These are phyloP conservation scores for Lamellibrachia luymesi DNA, from an alignment of 1,140 invertebrate species.

Conservation along the genomic window DNA sequence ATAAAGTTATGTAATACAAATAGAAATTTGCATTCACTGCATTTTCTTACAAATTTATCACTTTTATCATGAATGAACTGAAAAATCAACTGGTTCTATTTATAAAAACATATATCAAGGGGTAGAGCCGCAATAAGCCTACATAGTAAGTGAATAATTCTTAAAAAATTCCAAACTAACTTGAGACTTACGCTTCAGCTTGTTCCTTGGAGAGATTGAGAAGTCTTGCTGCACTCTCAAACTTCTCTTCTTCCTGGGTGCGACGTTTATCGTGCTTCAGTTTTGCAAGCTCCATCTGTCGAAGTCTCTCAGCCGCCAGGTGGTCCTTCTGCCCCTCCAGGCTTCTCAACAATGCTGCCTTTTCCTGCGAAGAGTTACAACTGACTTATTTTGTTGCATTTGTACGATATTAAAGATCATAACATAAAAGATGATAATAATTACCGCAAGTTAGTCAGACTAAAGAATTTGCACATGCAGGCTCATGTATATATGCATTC, in stretches of 20 bases:
- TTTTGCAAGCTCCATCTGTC: conserved; percentile 37
- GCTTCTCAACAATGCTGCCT: conserved; percentile 37
- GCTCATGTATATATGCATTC: too few relatives aligned
- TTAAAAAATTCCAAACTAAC: background rate
- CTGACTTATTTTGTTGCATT: background rate
- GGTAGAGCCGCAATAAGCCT: too few relatives aligned
- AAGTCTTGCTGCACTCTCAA: conserved; percentile 39
- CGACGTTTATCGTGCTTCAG: conserved; percentile 41
- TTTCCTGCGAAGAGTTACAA: conserved; percentile 36
- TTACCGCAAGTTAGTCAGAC: too few relatives aligned
- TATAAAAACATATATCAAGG: background rate
- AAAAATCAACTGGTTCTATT: background rate
- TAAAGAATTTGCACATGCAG: background rate
- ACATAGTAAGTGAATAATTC: conserved; percentile 14
- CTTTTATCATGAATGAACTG: too few relatives aligned
- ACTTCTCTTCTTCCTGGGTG: conserved; percentile 42
- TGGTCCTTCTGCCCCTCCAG: conserved; percentile 36
- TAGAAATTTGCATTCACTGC: too few relatives aligned
- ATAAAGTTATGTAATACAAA: too few relatives aligned
- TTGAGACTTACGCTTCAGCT: conserved; percentile 31
- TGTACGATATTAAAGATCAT: background rate
- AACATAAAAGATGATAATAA: background rate
- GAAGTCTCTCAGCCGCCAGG: conserved; percentile 31
- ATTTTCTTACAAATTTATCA: too few relatives aligned
- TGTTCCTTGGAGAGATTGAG: conserved; percentile 36